Percentiles rank a stretch among this genome's conserved stretches.
These are phyloP conservation scores for Pao palembangensis DNA, from an alignment of 2,113 vertebrate genomes.

Conservation along the genomic window DNA sequence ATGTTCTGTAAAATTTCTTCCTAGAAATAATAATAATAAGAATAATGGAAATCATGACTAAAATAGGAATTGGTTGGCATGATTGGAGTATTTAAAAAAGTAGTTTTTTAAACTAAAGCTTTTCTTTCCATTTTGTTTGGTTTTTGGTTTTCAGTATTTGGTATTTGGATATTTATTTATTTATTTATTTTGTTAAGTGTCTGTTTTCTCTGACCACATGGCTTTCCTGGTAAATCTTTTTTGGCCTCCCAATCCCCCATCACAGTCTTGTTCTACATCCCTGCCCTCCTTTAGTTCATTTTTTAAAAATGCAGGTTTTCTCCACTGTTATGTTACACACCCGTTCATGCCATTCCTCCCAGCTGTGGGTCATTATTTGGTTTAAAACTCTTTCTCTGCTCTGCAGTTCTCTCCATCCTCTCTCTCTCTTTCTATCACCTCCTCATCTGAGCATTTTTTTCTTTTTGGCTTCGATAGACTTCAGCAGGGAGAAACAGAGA, in stretches of 20 bases:
- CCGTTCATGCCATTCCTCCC: conserved; percentile 57
- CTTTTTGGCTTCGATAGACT: conserved; percentile 75
- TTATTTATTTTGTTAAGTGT: conserved; percentile 68
- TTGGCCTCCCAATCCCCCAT: conserved; percentile 45
- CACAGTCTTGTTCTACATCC: conserved; percentile 53
- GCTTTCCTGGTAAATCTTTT: conserved; percentile 33
- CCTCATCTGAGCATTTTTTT: conserved; percentile 72
- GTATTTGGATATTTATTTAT: conserved; percentile 72
- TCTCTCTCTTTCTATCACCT: conserved; percentile 62
- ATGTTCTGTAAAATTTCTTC: conserved; percentile 20
- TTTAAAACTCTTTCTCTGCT: conserved; percentile 64
- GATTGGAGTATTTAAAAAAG: conserved; percentile 41
- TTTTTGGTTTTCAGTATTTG: conserved; percentile 81
- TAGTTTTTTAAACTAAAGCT: conserved; percentile 76
- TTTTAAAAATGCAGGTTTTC: conserved; percentile 30
- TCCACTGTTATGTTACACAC: conserved; percentile 33
- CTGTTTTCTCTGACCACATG: conserved; percentile 55
- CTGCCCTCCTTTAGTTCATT: conserved; percentile 52
- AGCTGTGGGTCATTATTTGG: conserved; percentile 70
- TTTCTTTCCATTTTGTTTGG: conserved; percentile 74
- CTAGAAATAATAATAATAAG: conserved; percentile 15
- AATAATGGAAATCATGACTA: conserved; percentile 29
- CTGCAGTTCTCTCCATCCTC: conserved; percentile 65
- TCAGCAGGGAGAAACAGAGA: conserved; percentile 57
- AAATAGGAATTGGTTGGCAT: conserved; percentile 50